phyloP scores from a whole-genome alignment of 2,797 vertebrate genomes.

The Sphaeramia orbicularis region DNA sequence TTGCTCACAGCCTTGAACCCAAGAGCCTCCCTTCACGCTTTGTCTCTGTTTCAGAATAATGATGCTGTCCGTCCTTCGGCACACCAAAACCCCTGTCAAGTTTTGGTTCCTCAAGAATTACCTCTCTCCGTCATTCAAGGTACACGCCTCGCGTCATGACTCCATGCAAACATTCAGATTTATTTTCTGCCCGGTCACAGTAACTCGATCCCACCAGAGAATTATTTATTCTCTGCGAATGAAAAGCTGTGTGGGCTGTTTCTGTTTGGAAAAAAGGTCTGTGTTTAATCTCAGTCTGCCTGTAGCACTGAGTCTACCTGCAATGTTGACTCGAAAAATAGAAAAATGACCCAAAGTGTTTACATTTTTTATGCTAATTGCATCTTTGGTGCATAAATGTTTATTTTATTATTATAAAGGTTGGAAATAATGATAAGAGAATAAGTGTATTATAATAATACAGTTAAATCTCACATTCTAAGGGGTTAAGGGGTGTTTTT shows the following conservation, averaged over 20 bases:
- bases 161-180: neutral
- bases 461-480: too few relatives aligned
- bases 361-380: slow-evolving; percentile 1
- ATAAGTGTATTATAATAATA: too few relatives aligned
- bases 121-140: slow-evolving; percentile 97
- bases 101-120: slow-evolving; percentile 99
- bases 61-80: slow-evolving; percentile 96
- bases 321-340: slow-evolving; percentile 2
- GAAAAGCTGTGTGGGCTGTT: slow-evolving; percentile 19
- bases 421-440: too few relatives aligned
- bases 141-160: slow-evolving; percentile 61
- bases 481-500: too few relatives aligned
- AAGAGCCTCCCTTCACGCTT: slow-evolving; percentile 11
- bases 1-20: slow-evolving; percentile 21
- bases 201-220: slow-evolving; percentile 9
- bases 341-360: slow-evolving; percentile 10
- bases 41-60: slow-evolving; percentile 90
- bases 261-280: slow-evolving; percentile 18
- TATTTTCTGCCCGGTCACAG: neutral
- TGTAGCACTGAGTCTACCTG: slow-evolving; percentile 9
- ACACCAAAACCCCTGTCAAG: slow-evolving; percentile 95
- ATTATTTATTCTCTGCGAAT: slow-evolving; percentile 17
- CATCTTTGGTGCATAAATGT: too few relatives aligned
- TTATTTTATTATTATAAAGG: too few relatives aligned
- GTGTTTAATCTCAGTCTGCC: slow-evolving; percentile 16